Evolutionary conservation across 2,113 vertebrate genomes (phyloP).

Genomic region (Gavia stellata): DNA sequence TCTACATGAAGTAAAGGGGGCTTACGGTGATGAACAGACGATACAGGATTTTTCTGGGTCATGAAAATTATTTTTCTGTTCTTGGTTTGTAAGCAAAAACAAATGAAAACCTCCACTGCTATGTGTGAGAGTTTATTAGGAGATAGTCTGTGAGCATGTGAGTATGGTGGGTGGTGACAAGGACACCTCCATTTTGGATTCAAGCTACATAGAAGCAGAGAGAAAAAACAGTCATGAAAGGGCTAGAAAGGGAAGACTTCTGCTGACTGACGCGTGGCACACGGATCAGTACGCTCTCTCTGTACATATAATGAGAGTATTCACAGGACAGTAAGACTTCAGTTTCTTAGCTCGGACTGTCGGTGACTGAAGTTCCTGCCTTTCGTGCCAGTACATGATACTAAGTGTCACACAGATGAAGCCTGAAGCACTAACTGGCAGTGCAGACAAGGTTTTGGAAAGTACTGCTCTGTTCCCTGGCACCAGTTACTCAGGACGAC

Average conservation of each 20-base stretch:
- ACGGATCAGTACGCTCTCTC: not conserved
- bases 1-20: not conserved
- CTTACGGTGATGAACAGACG: not conserved
- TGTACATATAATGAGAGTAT: not conserved
- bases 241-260: not conserved
- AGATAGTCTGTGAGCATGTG: not conserved
- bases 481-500: not conserved
- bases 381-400: fast-evolving
- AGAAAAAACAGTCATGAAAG: not conserved
- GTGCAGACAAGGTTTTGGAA: not conserved
- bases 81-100: not conserved
- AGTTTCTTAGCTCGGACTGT: not conserved
- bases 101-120: not conserved
- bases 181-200: not conserved
- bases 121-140: not conserved
- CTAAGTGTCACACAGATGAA: not conserved
- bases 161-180: not conserved
- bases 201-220: not conserved
- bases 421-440: not conserved
- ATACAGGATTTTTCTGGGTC: not conserved
- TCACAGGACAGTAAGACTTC: not conserved
- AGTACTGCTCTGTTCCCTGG: not conserved
- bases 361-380: not conserved
- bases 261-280: not conserved
- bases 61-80: not conserved